Percentiles rank a stretch among this genome's conserved stretches.
Conservation (phyloP, 2,888 invertebrate genomes). For the Heliconius charithonia region DNA sequence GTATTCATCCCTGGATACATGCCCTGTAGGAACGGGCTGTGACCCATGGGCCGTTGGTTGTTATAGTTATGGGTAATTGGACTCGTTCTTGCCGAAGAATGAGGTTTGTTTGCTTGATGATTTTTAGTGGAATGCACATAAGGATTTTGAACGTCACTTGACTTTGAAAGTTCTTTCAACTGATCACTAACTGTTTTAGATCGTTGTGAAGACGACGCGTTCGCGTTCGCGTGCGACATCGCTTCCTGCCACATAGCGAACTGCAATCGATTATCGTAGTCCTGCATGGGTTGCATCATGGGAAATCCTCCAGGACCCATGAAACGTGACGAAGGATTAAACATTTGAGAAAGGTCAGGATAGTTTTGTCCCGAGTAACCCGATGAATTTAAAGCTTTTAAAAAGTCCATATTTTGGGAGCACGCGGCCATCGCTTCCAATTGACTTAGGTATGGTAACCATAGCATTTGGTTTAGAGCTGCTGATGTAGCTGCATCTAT, state of each 20-base stretch:
- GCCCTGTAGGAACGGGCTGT: slow-evolving; percentile 86
- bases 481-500: slow-evolving; percentile 88
- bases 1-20: slow-evolving; percentile 74
- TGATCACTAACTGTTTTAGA: slow-evolving; percentile 65
- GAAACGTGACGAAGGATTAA: slow-evolving; percentile 73
- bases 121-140: slow-evolving; percentile 76
- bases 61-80: slow-evolving; percentile 77
- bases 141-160: slow-evolving; percentile 73
- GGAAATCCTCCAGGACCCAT: slow-evolving; percentile 74
- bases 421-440: slow-evolving; percentile 84
- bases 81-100: slow-evolving; percentile 79
- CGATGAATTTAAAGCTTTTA: slow-evolving; percentile 83
- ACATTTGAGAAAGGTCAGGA: slow-evolving; percentile 80
- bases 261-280: slow-evolving; percentile 83
- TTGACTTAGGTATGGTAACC: slow-evolving; percentile 88
- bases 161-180: slow-evolving; percentile 70
- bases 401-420: slow-evolving; percentile 82
- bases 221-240: slow-evolving; percentile 82
- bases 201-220: slow-evolving; percentile 66
- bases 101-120: slow-evolving; percentile 66
- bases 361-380: slow-evolving; percentile 77
- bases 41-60: slow-evolving; percentile 87
- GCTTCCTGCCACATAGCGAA: slow-evolving; percentile 89
- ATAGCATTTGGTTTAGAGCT: slow-evolving; percentile 88
- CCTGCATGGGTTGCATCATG: slow-evolving; percentile 70